phyloP scores from a whole-genome alignment of 1,140 invertebrate genomes.

The Rhagoletis pomonella region DNA sequence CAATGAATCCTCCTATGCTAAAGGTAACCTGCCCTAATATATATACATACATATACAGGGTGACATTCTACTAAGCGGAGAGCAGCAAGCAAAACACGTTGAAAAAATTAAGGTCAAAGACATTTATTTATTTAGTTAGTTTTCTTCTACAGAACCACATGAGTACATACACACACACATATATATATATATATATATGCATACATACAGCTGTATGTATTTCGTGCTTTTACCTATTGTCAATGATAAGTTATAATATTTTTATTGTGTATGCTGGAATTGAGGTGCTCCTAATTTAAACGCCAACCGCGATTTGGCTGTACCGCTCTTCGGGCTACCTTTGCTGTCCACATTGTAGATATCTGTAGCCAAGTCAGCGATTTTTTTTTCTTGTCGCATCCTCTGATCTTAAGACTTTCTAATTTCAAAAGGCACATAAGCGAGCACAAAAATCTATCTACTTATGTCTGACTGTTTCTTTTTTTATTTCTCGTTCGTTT shows the following conservation, averaged over 20 bases:
- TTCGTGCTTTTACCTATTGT: not conserved
- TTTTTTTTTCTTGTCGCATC: constrained; percentile 17
- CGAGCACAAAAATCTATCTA: not conserved
- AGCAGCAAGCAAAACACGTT: not conserved
- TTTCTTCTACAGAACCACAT: not conserved
- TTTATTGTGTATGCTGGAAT: constrained; percentile 6
- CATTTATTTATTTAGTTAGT: constrained; percentile 45
- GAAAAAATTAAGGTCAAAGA: constrained; percentile 29
- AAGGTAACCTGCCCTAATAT: too few relatives aligned
- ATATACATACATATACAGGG: not conserved
- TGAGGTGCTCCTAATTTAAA: constrained; percentile 7
- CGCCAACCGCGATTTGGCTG: not conserved
- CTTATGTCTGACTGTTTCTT: not conserved
- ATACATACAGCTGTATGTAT: not conserved
- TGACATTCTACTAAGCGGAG: not conserved
- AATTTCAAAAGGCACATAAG: not conserved
- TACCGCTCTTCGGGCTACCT: not conserved
- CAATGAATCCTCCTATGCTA: too few relatives aligned
- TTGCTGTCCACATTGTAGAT: not conserved
- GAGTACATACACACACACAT: not conserved
- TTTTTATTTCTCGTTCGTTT: not conserved
- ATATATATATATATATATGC: not conserved
- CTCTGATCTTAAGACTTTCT: constrained; percentile 42
- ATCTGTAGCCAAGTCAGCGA: not conserved
- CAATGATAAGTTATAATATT: constrained; percentile 29